Evolutionary conservation across 2,888 invertebrate genomes (phyloP).

Genomic region (Tyria jacobaeae): DNA sequence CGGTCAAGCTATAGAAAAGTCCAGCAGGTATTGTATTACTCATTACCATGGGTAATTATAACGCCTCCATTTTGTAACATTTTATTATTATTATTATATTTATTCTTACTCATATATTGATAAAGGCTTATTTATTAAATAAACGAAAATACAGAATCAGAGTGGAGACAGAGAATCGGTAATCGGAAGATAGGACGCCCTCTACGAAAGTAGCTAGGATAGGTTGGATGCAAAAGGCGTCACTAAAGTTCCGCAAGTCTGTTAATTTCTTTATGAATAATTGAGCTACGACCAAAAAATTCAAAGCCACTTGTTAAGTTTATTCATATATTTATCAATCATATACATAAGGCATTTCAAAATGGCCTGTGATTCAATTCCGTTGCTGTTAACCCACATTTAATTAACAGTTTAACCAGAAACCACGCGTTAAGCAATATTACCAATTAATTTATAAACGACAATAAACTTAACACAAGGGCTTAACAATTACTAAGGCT

Average conservation of each 20-base stretch:
- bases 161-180: too few species aligned
- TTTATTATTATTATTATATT: too few species aligned
- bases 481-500: background rate
- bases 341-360: background rate
- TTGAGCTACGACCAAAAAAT: too few species aligned
- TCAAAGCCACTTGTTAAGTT: too few species aligned
- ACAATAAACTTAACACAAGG: background rate
- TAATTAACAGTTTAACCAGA: background rate
- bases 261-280: too few species aligned
- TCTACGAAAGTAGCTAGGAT: too few species aligned
- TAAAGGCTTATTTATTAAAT: too few species aligned
- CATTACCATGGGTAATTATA: background rate
- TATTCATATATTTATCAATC: background rate
- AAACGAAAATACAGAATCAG: too few species aligned
- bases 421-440: background rate
- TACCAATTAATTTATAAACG: constrained; percentile 1
- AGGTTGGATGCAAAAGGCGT: too few species aligned
- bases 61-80: background rate
- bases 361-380: background rate
- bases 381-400: background rate
- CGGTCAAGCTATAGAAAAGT: background rate
- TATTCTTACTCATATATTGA: too few species aligned
- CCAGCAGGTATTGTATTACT: background rate
- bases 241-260: too few species aligned
- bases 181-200: too few species aligned